Evolutionary conservation across 2,797 vertebrate species (phyloP).

Genomic region (Basileuterus tristriatus): DNA sequence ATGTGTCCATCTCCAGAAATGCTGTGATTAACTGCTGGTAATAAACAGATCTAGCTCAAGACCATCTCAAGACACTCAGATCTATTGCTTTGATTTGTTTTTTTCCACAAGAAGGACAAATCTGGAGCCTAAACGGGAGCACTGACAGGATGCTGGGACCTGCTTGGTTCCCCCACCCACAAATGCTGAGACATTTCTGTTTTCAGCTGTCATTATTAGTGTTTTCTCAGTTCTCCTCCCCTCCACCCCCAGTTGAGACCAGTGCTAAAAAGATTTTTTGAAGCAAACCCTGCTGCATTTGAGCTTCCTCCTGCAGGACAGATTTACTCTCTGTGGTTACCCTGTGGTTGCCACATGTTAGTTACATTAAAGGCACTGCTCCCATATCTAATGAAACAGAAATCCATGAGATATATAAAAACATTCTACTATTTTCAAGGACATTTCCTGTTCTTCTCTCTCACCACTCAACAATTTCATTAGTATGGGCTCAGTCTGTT

Average conservation of each 20-base stretch:
- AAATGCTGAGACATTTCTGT: slow-evolving; percentile 19
- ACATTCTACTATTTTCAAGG: not conserved
- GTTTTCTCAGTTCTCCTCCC: slow-evolving; percentile 36
- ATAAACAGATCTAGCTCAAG: not conserved
- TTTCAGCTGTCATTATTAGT: slow-evolving; percentile 41
- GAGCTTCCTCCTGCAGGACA: slow-evolving; percentile 40
- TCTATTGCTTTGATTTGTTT: not conserved
- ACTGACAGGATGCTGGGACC: not conserved
- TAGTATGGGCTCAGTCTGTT: not conserved
- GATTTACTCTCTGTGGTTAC: slow-evolving; percentile 59
- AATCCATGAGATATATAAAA: slow-evolving; percentile 8
- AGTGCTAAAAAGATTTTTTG: not conserved
- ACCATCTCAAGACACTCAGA: not conserved
- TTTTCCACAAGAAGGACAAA: not conserved
- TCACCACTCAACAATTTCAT: not conserved
- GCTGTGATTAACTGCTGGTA: not conserved
- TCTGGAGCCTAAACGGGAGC: not conserved
- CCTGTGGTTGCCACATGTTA: slow-evolving; percentile 54
- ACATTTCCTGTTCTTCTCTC: not conserved
- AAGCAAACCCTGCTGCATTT: slow-evolving; percentile 31
- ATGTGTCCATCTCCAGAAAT: not conserved
- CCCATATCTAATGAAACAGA: slow-evolving; percentile 40
- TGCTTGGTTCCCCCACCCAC: not conserved
- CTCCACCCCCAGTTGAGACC: not conserved
- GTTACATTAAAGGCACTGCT: slow-evolving; percentile 27